These are phyloP conservation scores for Aporophyla nigra DNA, from an alignment of 2,888 invertebrate genomes.

Conservation along the genomic window DNA sequence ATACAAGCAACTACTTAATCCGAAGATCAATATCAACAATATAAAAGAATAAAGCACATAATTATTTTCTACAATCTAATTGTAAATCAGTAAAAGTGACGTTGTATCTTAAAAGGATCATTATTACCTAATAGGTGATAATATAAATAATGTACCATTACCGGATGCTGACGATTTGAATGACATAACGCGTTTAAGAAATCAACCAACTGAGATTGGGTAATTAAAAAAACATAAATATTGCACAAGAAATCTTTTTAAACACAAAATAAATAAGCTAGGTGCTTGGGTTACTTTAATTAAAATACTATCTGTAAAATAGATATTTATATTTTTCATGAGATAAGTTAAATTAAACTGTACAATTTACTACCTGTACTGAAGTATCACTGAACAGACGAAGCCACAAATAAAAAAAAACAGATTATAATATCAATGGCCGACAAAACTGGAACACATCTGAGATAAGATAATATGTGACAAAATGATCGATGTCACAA, in stretches of 20 bases:
- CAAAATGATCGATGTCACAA: conserved; percentile 55
- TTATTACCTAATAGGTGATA: conserved; percentile 67
- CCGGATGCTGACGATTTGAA: conserved; percentile 59
- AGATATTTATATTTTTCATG: conserved; percentile 9
- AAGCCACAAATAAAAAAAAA: conserved; percentile 21
- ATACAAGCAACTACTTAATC: conserved; percentile 31
- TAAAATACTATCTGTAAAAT: background rate
- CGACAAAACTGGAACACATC: conserved; percentile 42
- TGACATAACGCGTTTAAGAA: conserved; percentile 60
- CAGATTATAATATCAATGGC: conserved; percentile 37
- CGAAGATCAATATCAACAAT: conserved; percentile 52
- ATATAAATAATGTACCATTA: conserved; percentile 65
- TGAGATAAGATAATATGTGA: conserved; percentile 62
- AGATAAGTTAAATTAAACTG: background rate
- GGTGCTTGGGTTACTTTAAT: conserved; percentile 15
- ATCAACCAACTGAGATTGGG: conserved; percentile 41
- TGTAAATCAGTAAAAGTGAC: conserved; percentile 63
- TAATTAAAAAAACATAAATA: conserved; percentile 52
- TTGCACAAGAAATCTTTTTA: conserved; percentile 34
- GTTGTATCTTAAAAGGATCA: conserved; percentile 73
- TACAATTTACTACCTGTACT: background rate
- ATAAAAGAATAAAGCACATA: conserved; percentile 53
- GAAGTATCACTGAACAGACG: background rate
- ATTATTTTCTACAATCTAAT: conserved; percentile 58
- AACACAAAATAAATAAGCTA: conserved; percentile 18